Base-by-base conservation (phyloP, 2,797 vertebrate genomes). In the Protonibea diacanthus region DNA sequence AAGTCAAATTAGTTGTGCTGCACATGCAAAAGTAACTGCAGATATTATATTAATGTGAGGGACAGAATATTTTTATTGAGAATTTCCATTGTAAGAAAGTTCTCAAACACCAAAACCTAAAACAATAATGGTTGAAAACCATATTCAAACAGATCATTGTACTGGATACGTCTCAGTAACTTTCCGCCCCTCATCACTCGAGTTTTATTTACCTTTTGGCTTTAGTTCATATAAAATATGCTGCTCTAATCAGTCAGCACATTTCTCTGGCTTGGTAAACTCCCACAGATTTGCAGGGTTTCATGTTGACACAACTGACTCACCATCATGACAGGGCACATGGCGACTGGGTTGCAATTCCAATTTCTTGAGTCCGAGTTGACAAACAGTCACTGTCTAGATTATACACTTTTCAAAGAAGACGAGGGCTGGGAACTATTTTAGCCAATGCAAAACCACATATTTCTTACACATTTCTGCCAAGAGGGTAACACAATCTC, bases 401-500 rank as follows among this genome's bases (percentile, higher is more conserved):
- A 86, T 85, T 83, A 90, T 80, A 81, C 81, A 78, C 78, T 82
- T 90, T 93, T 94, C 81, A 90, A 93, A 90, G 83, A 45, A 91
- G 87, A 75, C 15, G 15, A 86, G 74, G 70, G 82, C 88, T 91
- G 86, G 86, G 90, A 91, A 90, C 88, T 91, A 91, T 92, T 95
- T 92, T 86, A 88, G 90, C 93, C 91, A 91, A 91, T 84, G 82
- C 92, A 95, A 95, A 95, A 96, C 95, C 95, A 95, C 95, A 96
- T 95, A 94, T 95, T 97, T 96, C 95, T 96, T 87, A 88, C 74
- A 90, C 88, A 81, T 88, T 93, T 94, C 94, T 97, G 96, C 96
- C 96, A 97, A 96, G 90, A 94, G 89, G 90, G 96, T 96, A 97
- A 97, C 96, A 95, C 94, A 96, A 95, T 84, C 92, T 95, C 89